Evolutionary conservation across 1,140 invertebrate species (phyloP), one percentile per base, ranked within the genome.

Genomic region (Philopotamus ludificatus): DNA sequence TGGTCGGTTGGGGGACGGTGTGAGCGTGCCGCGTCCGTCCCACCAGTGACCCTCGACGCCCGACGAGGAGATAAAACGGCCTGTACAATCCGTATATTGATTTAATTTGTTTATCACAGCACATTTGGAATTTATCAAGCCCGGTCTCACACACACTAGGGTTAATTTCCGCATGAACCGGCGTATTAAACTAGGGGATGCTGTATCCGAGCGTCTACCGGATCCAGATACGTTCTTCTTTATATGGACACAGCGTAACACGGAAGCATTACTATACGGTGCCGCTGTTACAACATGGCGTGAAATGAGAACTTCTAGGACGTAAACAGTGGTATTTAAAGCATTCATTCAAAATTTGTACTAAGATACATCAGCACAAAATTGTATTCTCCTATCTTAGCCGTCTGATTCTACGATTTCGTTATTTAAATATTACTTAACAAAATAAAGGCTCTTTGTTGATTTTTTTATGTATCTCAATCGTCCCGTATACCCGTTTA

Each of bases 31-130:
- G 28, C 28, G 28, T 7, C n/a, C 12, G 28, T 34, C 4, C 28
- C 12, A 34, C 28, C 4, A 34, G 4, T 8, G 18, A 58, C 68
- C 66, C 65, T 70, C 61, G 28, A 60, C 58, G 45, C 58, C 21
- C 73, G 72, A 81, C 77, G 79, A 79, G 80, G 79, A 82, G 74
- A 84, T 80, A 74, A 82, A 79, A 81, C 81, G 83, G 83, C 79
- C 82, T 84, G 82, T 85, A 85, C 83, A 85, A 79, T 82, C 79
- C 70, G 81, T 82, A 84, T 80, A 83, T 81, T 82, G 83, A 85
- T 83, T 77, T 81, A 81, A 80, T 47, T 60, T 60, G 82, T 84
- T 84, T 84, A 84, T 85, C 84, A 85, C 84, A 85, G 84, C 83
- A 83, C 83, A 84, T 84, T 85, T 85, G 83, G 83, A 85, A 85